A percentile compares a stretch with the other conserved stretches of the same genome.
These are phyloP conservation scores for Collichthys lucidus DNA, from an alignment of 2,113 vertebrate genomes.

Conservation along the genomic window DNA sequence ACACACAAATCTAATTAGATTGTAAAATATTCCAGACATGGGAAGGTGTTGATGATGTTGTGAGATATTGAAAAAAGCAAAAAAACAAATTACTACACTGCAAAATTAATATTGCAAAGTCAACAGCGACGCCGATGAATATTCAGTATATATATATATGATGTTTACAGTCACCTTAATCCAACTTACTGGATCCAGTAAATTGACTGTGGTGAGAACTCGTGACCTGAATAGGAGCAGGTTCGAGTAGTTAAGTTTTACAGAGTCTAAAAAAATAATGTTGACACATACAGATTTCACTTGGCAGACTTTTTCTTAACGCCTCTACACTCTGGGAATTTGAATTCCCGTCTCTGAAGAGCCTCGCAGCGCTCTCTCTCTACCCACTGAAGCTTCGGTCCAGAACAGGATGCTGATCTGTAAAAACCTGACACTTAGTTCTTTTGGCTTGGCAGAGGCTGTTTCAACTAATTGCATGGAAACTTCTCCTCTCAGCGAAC, in stretches of 20 bases:
- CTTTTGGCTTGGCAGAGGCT: conserved; percentile 50
- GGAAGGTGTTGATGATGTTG: not conserved
- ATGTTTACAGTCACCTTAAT: not conserved
- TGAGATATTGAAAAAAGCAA: not conserved
- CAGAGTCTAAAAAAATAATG: not conserved
- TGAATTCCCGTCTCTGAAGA: conserved; percentile 50
- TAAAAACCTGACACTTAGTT: conserved; percentile 66
- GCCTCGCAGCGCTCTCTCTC: conserved; percentile 40
- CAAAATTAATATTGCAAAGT: not conserved
- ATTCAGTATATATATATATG: not conserved
- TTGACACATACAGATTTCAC: conserved; percentile 5
- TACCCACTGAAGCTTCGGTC: conserved; percentile 55
- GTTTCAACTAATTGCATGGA: conserved; percentile 72
- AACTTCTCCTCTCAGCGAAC: conserved; percentile 53
- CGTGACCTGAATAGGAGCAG: not conserved
- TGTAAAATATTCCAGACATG: conserved; percentile 4
- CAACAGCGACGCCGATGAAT: not conserved
- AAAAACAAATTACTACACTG: conserved; percentile 1
- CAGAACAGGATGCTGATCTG: conserved; percentile 49
- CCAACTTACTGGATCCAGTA: too few species aligned
- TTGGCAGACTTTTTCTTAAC: conserved; percentile 16
- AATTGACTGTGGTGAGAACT: not conserved
- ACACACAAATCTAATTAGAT: not conserved
- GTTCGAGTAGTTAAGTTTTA: not conserved
- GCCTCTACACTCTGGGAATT: conserved; percentile 23